Percentiles rank a stretch among this genome's conserved stretches.
These are phyloP conservation scores for Nymphalis io DNA, from an alignment of 1,140 invertebrate species.

Conservation along the genomic window DNA sequence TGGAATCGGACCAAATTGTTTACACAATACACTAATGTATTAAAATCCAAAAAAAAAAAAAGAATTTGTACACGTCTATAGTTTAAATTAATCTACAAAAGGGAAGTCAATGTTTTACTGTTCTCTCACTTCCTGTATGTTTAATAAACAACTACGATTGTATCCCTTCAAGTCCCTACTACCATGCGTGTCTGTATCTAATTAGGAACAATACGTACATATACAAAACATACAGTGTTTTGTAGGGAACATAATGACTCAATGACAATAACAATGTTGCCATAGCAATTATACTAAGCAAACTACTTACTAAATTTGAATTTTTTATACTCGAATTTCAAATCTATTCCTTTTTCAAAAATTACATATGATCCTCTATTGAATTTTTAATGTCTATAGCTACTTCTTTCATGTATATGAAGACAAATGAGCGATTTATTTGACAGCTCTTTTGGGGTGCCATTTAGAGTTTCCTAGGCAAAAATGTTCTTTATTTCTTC, in stretches of 20 bases:
- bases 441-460: background rate
- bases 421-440: background rate
- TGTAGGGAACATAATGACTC: background rate
- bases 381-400: background rate
- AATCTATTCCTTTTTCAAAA: background rate
- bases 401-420: background rate
- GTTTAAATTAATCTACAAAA: constrained; percentile 3
- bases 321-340: too few relatives aligned
- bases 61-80: background rate
- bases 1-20: too few relatives aligned
- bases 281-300: too few relatives aligned
- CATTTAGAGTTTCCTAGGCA: background rate
- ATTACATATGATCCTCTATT: background rate
- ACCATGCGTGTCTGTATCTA: constrained; percentile 20
- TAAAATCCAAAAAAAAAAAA: too few relatives aligned
- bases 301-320: too few relatives aligned
- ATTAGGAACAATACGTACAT: constrained; percentile 9
- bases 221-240: background rate
- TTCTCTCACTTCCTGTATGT: constrained; percentile 22
- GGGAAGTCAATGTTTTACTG: constrained; percentile 25
- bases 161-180: constrained; percentile 18
- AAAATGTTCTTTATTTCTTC: background rate
- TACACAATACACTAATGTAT: too few relatives aligned
- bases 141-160: constrained; percentile 29
- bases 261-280: background rate